Base-by-base conservation (phyloP, 2,797 vertebrate species). In the Tympanoctomys barrerae region DNA sequence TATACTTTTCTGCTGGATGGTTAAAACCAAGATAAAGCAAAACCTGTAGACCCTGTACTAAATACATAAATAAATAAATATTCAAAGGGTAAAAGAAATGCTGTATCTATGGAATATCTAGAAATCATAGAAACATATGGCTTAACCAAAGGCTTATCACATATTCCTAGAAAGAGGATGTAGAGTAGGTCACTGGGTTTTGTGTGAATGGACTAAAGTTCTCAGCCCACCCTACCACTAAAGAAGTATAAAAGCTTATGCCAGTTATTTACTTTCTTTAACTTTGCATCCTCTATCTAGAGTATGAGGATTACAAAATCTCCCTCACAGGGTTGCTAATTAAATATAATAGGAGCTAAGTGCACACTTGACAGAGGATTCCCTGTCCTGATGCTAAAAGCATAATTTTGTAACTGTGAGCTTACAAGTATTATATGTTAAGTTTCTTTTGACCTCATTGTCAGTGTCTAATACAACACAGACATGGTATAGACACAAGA, bases 381-480 rank as follows among this genome's bases (percentile, higher is more conserved):
- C 49, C 19, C 2, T 52, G 24, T 90, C 78, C 36, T 91, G 28
- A 77, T 70, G 83, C 13, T 52, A 81, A 87, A 85, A 73, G 52
- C 8, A 86, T 18, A 94, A 82, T 79, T n/a, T 90, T 59, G 4
- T 75, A 95, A 83, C 57, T 18, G 66, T 85, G 90, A 26, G 42
- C 94, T 91, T 90, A 33, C 54, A 87, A 97, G 77, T 59, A 84
- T n/a, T 10, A 5, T 36, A n/a, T 54, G 81, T 79, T 90, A 86
- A 12, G 64, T 93, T 87, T 77, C 93, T 64, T 75, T 42, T 68
- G 24, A 83, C 19, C 57, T 93, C 79, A n/a, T 49, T 95, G 70
- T 94, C 93, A 96, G 70, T 6, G 80, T 94, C 73, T 89, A 89
- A 89, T 16, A 90, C 68, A 95, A 87, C 94, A 77, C 31, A 79